Base-by-base conservation (phyloP, 2,888 invertebrate species). In the Meteorus cinctellus region DNA sequence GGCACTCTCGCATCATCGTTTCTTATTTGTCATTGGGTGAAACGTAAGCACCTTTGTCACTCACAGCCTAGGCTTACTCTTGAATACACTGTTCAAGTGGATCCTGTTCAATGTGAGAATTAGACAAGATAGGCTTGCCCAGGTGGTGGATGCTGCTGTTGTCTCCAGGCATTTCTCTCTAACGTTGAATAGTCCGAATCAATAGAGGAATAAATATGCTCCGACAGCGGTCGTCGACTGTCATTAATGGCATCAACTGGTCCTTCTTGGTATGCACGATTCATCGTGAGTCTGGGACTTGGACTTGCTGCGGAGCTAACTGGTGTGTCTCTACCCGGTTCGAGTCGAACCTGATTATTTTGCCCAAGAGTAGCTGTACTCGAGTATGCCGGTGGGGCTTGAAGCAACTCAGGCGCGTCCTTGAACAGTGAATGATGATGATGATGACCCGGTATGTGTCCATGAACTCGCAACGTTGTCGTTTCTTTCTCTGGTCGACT, bases 171-270 rank as follows among this genome's bases (percentile, higher is more conserved):
- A 92, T 85, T 88, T 82, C 96, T 93, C 90, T 96, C 96, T 84
- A 96, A 92, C 76, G 95, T 95, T 84, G 95, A 95, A 87, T 96
- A 96, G 89, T 96, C 96, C 77, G 96, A 96, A 90, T 96, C 96
- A 90, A 96, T 96, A 86, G 96, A 96, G 74, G 96, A 96, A 89
- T 96, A 96, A 86, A 96, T 96, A 89, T 96, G 96, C 90, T 96
- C 96, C 82, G 96, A 95, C 80, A 95, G 93, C 70, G 96, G 96
- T 85, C 96, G 84, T 65, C 89, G 85, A 79, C 86, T 84, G 67
- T 85, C 86, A 77, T 85, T 85, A 72, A 83, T 80, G 67, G 84
- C 84, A 41, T 86, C 86, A 36, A 84, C 75, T 14, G 84, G 81
- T 72, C 81, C 84, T 63, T 89, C 89, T 75, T 89, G 87, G 82